These are phyloP conservation scores for Apistogramma diplotaenia DNA, from an alignment of 2,113 vertebrate genomes.

Conservation along the genomic window DNA sequence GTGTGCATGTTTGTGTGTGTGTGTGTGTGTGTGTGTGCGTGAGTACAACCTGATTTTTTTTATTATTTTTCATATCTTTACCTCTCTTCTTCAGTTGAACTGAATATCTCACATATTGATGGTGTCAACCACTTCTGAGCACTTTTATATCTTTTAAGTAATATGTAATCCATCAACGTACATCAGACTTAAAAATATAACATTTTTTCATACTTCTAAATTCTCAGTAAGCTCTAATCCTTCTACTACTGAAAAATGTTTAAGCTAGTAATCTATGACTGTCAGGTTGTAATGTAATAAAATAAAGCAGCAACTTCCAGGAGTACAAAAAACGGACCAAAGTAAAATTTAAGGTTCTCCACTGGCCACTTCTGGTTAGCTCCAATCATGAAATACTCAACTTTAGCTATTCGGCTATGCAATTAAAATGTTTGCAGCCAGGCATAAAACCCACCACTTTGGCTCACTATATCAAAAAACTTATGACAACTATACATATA, in stretches of 20 bases:
- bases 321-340: background rate
- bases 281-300: background rate
- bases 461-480: background rate
- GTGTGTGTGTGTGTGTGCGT: background rate
- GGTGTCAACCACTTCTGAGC: background rate
- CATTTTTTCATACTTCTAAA: background rate
- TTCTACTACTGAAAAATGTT: background rate
- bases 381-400: background rate
- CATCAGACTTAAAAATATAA: background rate
- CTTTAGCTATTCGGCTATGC: background rate
- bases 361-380: background rate
- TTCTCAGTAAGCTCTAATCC: background rate
- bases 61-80: background rate
- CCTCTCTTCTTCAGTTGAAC: background rate
- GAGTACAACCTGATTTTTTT: background rate
- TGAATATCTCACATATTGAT: background rate
- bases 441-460: background rate
- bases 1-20: slow-evolving; percentile 31
- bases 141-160: background rate
- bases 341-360: background rate
- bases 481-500: background rate
- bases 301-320: background rate
- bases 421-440: background rate
- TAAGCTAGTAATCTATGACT: background rate
- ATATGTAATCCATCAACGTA: background rate